Percentiles rank a stretch among this genome's conserved stretches.
These are phyloP conservation scores for Eilema depressum DNA, from an alignment of 2,888 invertebrate genomes.

Conservation along the genomic window DNA sequence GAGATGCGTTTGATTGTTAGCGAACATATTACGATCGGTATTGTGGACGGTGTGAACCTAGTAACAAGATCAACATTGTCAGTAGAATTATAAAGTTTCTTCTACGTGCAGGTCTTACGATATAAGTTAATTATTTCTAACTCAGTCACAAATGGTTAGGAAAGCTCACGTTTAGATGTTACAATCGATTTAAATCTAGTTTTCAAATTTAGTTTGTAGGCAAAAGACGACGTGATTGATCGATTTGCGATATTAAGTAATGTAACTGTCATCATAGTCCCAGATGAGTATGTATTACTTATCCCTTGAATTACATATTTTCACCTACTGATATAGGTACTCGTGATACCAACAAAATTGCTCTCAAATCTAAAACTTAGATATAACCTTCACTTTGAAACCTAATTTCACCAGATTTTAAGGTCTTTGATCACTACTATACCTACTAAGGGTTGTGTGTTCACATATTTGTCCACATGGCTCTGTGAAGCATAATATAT, in stretches of 20 bases:
- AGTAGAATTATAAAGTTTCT: not conserved
- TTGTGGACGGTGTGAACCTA: not conserved
- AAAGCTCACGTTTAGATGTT: not conserved
- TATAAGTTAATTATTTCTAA: slow-evolving; percentile 1
- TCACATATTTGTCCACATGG: no score
- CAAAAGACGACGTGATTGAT: not conserved
- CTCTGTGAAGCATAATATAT: no score
- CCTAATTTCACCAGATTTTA: no score
- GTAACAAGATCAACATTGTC: not conserved
- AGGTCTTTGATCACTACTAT: no score
- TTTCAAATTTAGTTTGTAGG: not conserved
- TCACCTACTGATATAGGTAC: no score
- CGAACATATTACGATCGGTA: not conserved
- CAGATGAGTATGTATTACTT: no score
- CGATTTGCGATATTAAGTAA: not conserved
- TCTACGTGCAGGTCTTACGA: not conserved
- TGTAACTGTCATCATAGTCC: not conserved
- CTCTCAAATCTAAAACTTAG: no score
- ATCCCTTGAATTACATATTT: no score
- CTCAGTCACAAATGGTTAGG: not conserved
- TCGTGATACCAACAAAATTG: no score
- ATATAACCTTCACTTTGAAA: no score
- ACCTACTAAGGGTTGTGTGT: no score
- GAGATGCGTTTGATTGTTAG: not conserved
- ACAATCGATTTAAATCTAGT: not conserved